These are phyloP conservation scores for Onthophagus taurus DNA, from an alignment of 1,140 invertebrate species.

Conservation along the genomic window DNA sequence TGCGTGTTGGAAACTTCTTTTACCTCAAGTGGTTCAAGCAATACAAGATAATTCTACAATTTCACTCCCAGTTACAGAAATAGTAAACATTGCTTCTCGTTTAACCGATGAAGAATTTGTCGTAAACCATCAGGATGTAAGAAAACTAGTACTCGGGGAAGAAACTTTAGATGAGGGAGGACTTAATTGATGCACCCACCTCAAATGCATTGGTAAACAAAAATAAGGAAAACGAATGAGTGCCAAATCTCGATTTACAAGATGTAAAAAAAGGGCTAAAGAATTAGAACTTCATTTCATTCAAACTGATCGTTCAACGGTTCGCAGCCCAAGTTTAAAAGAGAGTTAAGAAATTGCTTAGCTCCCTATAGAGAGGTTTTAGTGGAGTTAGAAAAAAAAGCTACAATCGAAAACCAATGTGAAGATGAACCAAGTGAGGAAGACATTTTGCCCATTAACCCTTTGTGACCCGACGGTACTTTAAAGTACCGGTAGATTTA, in stretches of 20 bases:
- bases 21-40: slow-evolving; percentile 19
- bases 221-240: slow-evolving; percentile 10
- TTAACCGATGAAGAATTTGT: slow-evolving; percentile 12
- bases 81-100: slow-evolving; percentile 10
- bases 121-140: slow-evolving; percentile 18
- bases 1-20: slow-evolving; percentile 18
- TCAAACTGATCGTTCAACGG: slow-evolving; percentile 7
- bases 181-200: slow-evolving; percentile 11
- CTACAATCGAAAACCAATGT: slow-evolving; percentile 12
- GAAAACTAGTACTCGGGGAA: slow-evolving; percentile 18
- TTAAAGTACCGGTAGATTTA: too few relatives aligned
- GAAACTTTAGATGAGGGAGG: slow-evolving; percentile 20
- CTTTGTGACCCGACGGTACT: too few relatives aligned
- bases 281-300: slow-evolving; percentile 9
- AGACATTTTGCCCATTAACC: slow-evolving; percentile 12
- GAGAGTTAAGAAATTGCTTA: slow-evolving; percentile 3
- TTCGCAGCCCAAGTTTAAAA: slow-evolving; percentile 5
- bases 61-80: slow-evolving; percentile 13
- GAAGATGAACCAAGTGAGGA: slow-evolving; percentile 11
- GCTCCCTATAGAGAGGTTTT: slow-evolving; percentile 4
- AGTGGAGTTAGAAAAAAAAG: slow-evolving; percentile 10
- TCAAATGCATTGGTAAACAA: slow-evolving; percentile 7
- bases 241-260: slow-evolving; percentile 8
- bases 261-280: slow-evolving; percentile 5
- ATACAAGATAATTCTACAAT: slow-evolving; percentile 17